Evolutionary conservation across 2,888 invertebrate genomes (phyloP), one percentile per base, ranked within the genome.

Genomic region (Lasiommata megera): DNA sequence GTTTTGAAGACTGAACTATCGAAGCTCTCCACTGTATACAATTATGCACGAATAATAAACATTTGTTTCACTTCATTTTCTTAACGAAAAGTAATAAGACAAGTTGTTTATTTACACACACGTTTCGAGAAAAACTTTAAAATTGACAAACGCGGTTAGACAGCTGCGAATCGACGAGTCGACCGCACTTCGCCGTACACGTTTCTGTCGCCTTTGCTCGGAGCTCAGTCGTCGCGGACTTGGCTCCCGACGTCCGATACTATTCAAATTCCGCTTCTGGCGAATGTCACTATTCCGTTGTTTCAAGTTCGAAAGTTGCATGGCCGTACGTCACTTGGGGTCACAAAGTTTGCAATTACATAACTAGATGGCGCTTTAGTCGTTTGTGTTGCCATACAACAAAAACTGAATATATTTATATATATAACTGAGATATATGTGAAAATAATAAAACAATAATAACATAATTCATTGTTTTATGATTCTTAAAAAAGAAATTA

Each of bases 181-280:
- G 90, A 90, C 79, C 89, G 89, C 90, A 89, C 90, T 89, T 89
- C 90, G 90, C 80, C 89, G 77, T 87, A 88, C 89, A 89, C 90
- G 90, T 89, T 89, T 89, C 88, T 87, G 87, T 74, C 80, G 80
- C 79, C 72, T 70, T 66, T 68, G 67, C 68, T 70, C 69, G 73
- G 70, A 67, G 66, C 67, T 11, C 23, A 23, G 6, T 70, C 68
- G 73, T 69, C 70, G 72, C 74, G 71, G 70, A 69, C 76, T 66
- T 66, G 57, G 56, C 54, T 48, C 53, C 41, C 57, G 65, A 61
- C 69, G 64, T 64, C 69, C 75, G 75, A 77, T 75, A 79, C 82
- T 77, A 84, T 84, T 85, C 84, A 84, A 87, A 84, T 82, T 82
- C 77, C 73, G 72, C 74, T 78, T 74, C 76, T 68, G 69, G 77